Percentiles rank a stretch among this genome's conserved stretches.
These are phyloP conservation scores for Tachina fera DNA, from an alignment of 2,888 invertebrate genomes.

Conservation along the genomic window DNA sequence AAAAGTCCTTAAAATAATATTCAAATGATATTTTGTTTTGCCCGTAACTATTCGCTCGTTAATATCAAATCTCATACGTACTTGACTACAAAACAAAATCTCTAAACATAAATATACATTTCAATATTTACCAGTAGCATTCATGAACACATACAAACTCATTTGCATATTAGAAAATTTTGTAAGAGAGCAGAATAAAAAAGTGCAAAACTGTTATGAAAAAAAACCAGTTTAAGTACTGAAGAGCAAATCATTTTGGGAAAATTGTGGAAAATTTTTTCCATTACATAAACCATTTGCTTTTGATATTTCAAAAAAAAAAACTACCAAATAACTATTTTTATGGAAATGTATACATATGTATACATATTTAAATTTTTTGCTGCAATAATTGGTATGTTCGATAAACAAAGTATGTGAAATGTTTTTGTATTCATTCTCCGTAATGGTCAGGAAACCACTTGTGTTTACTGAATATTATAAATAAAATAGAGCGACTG, in stretches of 20 bases:
- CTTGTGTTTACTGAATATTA: slow-evolving; percentile 4
- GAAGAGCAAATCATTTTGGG: not conserved
- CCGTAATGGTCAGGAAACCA: slow-evolving; percentile 7
- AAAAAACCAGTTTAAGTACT: not conserved
- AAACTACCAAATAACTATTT: not conserved
- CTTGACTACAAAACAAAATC: not conserved
- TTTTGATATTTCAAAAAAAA: not conserved
- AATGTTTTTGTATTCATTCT: not conserved
- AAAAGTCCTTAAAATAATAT: too few species aligned
- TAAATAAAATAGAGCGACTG: not conserved
- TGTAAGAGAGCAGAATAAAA: not conserved
- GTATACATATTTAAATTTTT: not conserved
- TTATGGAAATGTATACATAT: not conserved
- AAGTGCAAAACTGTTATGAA: not conserved
- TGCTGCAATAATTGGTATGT: not conserved
- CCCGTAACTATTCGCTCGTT: too few species aligned
- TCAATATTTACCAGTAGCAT: slow-evolving; percentile 11
- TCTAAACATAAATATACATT: not conserved
- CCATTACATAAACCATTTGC: slow-evolving; percentile 9
- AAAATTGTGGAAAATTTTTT: not conserved
- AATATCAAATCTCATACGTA: not conserved
- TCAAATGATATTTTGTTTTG: too few species aligned
- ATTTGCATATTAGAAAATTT: not conserved
- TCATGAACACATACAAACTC: not conserved
- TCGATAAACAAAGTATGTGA: not conserved